Conservation (phyloP, 2,888 invertebrate genomes). For the Megaustenia siamemsis region DNA sequence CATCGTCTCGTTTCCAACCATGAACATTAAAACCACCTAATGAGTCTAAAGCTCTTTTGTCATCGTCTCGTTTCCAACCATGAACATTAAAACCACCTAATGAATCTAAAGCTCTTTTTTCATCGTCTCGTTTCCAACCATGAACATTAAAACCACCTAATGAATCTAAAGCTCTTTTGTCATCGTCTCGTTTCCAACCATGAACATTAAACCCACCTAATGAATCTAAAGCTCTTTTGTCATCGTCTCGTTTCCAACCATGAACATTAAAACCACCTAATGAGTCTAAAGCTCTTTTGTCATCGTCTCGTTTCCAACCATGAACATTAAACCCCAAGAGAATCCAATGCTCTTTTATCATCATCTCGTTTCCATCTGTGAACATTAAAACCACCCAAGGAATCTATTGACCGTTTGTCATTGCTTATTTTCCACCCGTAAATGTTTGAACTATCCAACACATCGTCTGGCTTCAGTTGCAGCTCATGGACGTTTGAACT, state of each 20-base stretch:
- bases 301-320: slow-evolving; percentile 43
- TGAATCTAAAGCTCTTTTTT: slow-evolving; percentile 44
- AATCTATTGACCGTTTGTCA: slow-evolving; percentile 44
- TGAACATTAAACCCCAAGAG: slow-evolving; percentile 49
- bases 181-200: slow-evolving; percentile 45
- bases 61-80: slow-evolving; percentile 43
- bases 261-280: slow-evolving; percentile 51
- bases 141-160: slow-evolving; percentile 50
- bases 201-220: slow-evolving; percentile 53
- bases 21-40: slow-evolving; percentile 51
- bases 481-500: slow-evolving; percentile 39
- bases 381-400: slow-evolving; percentile 46
- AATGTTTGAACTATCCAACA: slow-evolving; percentile 43
- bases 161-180: slow-evolving; percentile 47
- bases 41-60: slow-evolving; percentile 45
- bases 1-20: slow-evolving; percentile 30
- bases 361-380: slow-evolving; percentile 17
- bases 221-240: slow-evolving; percentile 47
- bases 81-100: slow-evolving; percentile 51
- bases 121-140: slow-evolving; percentile 46
- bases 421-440: slow-evolving; percentile 43
- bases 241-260: slow-evolving; percentile 45
- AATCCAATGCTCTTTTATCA: slow-evolving; percentile 34
- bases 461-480: slow-evolving; percentile 40
- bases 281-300: slow-evolving; percentile 41